Evolutionary conservation across 1,140 invertebrate genomes (phyloP).

Genomic region (Daktulosphaira vitifoliae): DNA sequence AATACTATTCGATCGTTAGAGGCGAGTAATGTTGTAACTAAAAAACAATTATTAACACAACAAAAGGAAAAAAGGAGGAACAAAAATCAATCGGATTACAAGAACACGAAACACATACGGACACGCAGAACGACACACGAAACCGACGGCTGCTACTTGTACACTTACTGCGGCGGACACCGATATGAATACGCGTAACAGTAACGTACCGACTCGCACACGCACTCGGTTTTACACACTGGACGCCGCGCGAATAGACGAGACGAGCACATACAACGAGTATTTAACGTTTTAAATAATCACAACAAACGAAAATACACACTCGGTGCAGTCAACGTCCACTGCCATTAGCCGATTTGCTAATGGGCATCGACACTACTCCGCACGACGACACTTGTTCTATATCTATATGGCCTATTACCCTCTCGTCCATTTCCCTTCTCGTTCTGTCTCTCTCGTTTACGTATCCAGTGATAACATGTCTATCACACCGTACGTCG

Average conservation of each 20-base stretch:
- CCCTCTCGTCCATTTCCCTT: no score
- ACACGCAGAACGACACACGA: slow-evolving; percentile 14
- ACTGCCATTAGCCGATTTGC: slow-evolving; percentile 8
- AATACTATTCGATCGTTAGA: no score
- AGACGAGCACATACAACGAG: neutral
- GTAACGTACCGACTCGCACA: neutral
- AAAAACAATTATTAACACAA: neutral
- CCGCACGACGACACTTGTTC: no score
- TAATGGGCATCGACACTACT: no score
- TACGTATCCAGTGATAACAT: no score
- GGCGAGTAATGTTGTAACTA: no score
- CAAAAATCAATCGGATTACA: neutral
- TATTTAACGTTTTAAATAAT: neutral
- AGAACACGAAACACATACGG: slow-evolving; percentile 14
- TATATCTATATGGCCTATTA: no score
- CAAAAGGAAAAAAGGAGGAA: no score
- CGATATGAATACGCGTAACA: no score
- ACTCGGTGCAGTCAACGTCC: no score
- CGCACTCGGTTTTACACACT: neutral
- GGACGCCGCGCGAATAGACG: neutral
- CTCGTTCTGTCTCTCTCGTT: no score
- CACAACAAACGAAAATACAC: neutral
- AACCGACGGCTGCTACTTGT: slow-evolving; percentile 5
- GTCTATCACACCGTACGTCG: no score
- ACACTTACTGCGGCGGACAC: neutral